Evolutionary conservation across 1,140 invertebrate genomes (phyloP), one percentile per base, ranked within the genome.

Genomic region (Eumeta japonica): DNA sequence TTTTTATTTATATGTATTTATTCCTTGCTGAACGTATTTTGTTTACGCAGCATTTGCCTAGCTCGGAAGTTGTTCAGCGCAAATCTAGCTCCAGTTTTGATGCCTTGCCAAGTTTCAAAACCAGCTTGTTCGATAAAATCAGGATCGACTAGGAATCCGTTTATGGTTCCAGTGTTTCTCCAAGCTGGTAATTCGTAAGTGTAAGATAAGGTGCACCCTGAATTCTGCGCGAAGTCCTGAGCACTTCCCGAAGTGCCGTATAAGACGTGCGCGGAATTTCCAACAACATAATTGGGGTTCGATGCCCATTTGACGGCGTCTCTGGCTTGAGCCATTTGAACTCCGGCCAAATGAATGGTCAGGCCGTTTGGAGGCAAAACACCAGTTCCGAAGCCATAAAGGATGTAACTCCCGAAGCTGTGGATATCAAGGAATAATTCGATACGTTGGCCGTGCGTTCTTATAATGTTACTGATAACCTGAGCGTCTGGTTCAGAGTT

Each of bases 401-500:
- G 46, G 3, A 84, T 79, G 50, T 79, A 80, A 41, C 83, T 81
- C 0, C 83, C 83, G 32, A 81, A 84, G 43, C 80, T 82, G 48
- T 84, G 82, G 42, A 84, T 78, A 2, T 80, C 73, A n/a, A 83
- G 38, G 46, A 77, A 84, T 0, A 79, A 71, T 64, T 78, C 54
- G 2, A 73, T 57, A n/a, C 66, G 58, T 4, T 52, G 41, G 3
- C 64, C 54, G 11, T 60, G 37, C 20, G 55, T 45, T 2, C 44
- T 35, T 2, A 79, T 50, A 10, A 80, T 55, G 45, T 76, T 55
- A 2, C 59, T 52, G 10, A 78, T 60, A 3, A 58, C 49, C 15
- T 48, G 31, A 0, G 76, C 58, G 61, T 92, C 90, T 0, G 79
- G 75, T 66, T 92, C 89, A 0, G 88, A 90, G 52, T 89, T 88